These are phyloP conservation scores for Carlito syrichta DNA, from an alignment of 2,113 vertebrate species.

Conservation along the genomic window DNA sequence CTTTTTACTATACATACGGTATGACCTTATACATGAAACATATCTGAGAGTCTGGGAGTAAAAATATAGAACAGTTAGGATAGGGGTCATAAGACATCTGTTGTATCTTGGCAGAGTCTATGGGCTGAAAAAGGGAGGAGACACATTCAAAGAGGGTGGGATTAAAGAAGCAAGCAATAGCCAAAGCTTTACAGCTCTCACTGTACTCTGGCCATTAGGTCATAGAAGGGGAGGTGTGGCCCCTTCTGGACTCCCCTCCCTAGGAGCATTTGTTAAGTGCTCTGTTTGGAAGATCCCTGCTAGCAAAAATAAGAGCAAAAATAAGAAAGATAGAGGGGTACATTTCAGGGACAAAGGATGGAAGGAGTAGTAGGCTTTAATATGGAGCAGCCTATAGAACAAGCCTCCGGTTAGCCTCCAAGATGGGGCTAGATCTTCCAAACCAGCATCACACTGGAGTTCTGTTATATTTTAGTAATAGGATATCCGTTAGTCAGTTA, in stretches of 20 bases:
- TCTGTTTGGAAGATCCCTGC: background rate
- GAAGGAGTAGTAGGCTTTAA: background rate
- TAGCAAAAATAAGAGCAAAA: background rate
- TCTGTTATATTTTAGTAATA: background rate
- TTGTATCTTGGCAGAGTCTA: background rate
- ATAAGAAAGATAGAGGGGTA: background rate
- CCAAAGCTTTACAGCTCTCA: background rate
- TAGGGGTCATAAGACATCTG: background rate
- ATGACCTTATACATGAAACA: background rate
- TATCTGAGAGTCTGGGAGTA: background rate
- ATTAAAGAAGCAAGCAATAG: background rate
- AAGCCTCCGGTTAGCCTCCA: background rate
- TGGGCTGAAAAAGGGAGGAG: background rate
- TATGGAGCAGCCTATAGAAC: background rate
- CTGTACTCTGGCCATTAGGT: background rate
- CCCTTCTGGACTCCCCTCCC: no score
- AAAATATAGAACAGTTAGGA: background rate
- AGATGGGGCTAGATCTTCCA: background rate
- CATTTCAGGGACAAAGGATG: background rate
- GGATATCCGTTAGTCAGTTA: background rate
- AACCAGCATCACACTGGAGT: background rate
- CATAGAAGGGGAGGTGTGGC: background rate
- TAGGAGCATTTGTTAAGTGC: background rate
- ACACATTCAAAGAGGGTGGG: background rate
- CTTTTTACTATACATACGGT: background rate